Conservation (phyloP, 2,113 vertebrate genomes). For the Pachypanchax playfairii region DNA sequence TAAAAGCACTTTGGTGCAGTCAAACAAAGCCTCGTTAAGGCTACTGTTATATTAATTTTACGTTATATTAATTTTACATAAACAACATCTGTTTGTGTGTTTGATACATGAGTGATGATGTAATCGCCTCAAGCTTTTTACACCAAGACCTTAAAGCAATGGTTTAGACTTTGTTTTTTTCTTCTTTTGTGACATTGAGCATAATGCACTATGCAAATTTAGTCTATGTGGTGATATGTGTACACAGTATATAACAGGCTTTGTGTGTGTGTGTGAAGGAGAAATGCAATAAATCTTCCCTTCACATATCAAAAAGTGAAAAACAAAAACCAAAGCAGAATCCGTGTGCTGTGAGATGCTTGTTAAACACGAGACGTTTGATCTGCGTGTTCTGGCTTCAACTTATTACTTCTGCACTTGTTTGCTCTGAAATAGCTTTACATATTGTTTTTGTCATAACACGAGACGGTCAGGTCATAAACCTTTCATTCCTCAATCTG, state of each 20-base stretch:
- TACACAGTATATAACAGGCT: not conserved
- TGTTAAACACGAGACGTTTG: not conserved
- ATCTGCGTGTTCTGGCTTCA: not conserved
- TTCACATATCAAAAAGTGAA: constrained; percentile 4
- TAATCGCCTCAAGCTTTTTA: not conserved
- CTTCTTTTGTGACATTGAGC: not conserved
- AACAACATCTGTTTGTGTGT: not conserved
- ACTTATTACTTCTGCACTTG: constrained; percentile 24
- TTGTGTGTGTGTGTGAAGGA: not conserved
- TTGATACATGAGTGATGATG: not conserved
- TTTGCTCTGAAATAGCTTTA: constrained; percentile 32
- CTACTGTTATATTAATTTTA: not conserved
- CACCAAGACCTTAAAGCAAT: not conserved
- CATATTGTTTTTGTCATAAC: constrained; percentile 26
- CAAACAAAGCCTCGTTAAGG: not conserved
- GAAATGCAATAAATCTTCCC: constrained; percentile 1
- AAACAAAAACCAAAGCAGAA: not conserved
- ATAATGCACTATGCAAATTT: not conserved
- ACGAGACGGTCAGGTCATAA: constrained; percentile 9
- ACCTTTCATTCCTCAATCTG: constrained; percentile 40
- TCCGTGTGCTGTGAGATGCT: not conserved
- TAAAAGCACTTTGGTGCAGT: not conserved
- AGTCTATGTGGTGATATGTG: not conserved
- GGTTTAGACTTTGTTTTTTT: not conserved
- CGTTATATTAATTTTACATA: not conserved